Evolutionary conservation across 2,113 vertebrate genomes (phyloP), one percentile per base, ranked within the genome.

Genomic region (Caranx melampygus): DNA sequence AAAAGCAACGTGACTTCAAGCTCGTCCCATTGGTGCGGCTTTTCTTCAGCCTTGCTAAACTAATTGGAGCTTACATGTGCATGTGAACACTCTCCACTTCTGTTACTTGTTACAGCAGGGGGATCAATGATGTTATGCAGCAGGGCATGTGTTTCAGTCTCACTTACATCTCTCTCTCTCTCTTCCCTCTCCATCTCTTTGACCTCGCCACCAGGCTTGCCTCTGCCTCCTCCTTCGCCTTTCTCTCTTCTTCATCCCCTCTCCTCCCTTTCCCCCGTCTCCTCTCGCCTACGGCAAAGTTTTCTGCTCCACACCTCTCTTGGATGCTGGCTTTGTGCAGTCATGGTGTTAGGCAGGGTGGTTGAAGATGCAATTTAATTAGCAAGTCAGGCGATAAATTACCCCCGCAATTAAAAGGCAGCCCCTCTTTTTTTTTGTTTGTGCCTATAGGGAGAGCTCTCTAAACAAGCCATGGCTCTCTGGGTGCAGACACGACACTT

Each of bases 281-380:
- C 62, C 20, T 44, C 31, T 68, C 2, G 62, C 72, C 81, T 26
- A 26, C 31, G 20, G 86, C 79, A 52, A 72, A 60, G 31, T 70
- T 61, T 73, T 83, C 59, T 68, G 18, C 70, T 76, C 55, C 54
- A 20, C 11, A 11, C 40, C 57, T 78, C 3, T 63, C 64, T 78
- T 21, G 9, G 60, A 75, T 33, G 16, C 57, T 35, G 73, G 77
- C 45, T 75, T 75, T 68, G 52, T 75, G 72, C 64, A 52, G 73
- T 78, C 78, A 8, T 44, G 33, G 55, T 33, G 66, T 69, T 59
- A 47, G 40, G 72, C 79, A 16, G 81, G 63, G 72, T 81, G 83
- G 86, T 75, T 77, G 83, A 81, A 82, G 78, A 82, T 15, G 60
- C 81, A 79, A 89, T 92, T 91, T 91, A 91, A 93, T 93, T 88